These are phyloP conservation scores for Meriones psammophilus DNA, from an alignment of 2,797 vertebrate species.

Conservation along the genomic window DNA sequence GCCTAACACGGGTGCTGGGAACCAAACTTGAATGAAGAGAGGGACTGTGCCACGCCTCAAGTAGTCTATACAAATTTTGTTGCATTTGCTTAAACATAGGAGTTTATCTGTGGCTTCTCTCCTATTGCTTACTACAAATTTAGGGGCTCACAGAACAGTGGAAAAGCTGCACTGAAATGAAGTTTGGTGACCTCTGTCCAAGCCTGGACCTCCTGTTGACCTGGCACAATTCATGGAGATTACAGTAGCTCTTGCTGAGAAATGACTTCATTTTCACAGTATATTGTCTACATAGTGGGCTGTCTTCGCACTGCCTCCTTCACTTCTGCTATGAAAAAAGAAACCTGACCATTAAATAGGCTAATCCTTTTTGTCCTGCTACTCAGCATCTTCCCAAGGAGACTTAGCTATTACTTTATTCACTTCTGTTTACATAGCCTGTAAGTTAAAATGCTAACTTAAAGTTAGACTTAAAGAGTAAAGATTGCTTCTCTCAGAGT, in stretches of 20 bases:
- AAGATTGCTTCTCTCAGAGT: not conserved
- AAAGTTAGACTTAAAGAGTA: not conserved
- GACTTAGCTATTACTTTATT: slow-evolving; percentile 28
- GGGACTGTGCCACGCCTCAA: not conserved
- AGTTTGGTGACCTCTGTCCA: not conserved
- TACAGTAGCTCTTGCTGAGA: not conserved
- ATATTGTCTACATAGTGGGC: not conserved
- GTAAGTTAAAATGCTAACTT: slow-evolving; percentile 39
- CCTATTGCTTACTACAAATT: not conserved
- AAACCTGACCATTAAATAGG: not conserved
- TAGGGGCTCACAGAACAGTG: not conserved
- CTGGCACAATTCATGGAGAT: not conserved
- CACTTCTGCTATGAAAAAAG: not conserved
- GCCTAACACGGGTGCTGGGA: not conserved
- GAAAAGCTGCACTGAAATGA: slow-evolving; percentile 27
- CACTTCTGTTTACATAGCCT: not conserved
- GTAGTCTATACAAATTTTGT: not conserved
- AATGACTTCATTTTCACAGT: not conserved
- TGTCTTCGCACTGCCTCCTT: not conserved
- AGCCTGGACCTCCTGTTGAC: not conserved
- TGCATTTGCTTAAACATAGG: not conserved
- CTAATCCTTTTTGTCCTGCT: not conserved
- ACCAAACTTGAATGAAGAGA: not conserved
- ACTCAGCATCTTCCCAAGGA: not conserved
- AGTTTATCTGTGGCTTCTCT: not conserved